phyloP scores from a whole-genome alignment of 2,797 vertebrate species.

The Gallinago stenura region DNA sequence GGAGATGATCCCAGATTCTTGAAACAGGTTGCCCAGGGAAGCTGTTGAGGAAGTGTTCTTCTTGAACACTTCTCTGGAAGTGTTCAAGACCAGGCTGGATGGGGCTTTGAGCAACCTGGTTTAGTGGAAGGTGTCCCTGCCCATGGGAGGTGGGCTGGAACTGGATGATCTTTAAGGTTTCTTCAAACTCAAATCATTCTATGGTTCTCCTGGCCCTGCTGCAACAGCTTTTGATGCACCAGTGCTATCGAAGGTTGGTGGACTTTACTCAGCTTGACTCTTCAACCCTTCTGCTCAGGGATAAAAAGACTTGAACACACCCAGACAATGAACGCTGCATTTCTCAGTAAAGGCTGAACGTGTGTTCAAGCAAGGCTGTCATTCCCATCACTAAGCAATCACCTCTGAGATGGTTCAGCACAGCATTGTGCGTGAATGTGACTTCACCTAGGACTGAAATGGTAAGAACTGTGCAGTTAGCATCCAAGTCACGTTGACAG shows the following conservation, averaged over 20 bases:
- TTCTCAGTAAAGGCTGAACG: background rate
- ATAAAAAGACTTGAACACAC: background rate
- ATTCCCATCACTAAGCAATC: background rate
- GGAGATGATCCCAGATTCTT: background rate
- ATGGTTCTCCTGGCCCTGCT: background rate
- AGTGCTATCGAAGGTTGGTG: fast-evolving
- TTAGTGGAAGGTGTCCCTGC: background rate
- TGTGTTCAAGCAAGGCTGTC: background rate
- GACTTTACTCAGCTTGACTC: background rate
- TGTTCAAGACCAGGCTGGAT: background rate
- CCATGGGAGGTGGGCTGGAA: background rate
- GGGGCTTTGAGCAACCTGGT: background rate
- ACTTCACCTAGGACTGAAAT: background rate
- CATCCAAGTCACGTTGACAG: background rate
- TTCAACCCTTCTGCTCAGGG: background rate
- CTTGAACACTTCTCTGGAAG: background rate
- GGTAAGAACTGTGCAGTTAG: background rate
- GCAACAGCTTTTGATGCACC: background rate
- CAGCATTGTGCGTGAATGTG: background rate
- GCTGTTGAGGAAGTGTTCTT: background rate
- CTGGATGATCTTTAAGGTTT: background rate
- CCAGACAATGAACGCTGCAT: fast-evolving
- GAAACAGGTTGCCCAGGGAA: background rate
- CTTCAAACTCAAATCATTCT: background rate
- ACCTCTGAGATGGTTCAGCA: background rate